phyloP scores from a whole-genome alignment of 2,888 invertebrate genomes.

The Platerodrilus igneus region DNA sequence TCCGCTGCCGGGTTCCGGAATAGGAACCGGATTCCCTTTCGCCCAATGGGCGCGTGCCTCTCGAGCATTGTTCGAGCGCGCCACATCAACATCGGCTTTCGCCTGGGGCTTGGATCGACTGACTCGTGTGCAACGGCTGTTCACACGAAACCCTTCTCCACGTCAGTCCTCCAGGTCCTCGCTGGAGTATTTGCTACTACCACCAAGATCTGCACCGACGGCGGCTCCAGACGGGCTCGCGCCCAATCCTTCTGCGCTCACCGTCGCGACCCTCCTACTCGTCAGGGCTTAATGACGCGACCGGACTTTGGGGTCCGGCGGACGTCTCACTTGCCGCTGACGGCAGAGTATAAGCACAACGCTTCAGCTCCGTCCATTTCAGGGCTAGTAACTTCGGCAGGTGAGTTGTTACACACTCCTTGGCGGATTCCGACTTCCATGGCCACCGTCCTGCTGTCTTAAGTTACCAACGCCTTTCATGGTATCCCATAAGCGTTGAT shows the following conservation, averaged over 20 bases:
- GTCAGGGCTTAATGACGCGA: slow-evolving; percentile 53
- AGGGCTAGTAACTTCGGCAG: slow-evolving; percentile 59
- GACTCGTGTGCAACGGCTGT: slow-evolving; percentile 56
- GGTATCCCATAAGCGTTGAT: slow-evolving; percentile 47
- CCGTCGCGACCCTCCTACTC: slow-evolving; percentile 56
- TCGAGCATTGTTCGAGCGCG: not conserved
- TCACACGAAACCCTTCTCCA: slow-evolving; percentile 62
- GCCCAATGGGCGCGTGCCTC: slow-evolving; percentile 47
- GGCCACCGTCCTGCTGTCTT: slow-evolving; percentile 66
- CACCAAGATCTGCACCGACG: slow-evolving; percentile 61
- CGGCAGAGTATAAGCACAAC: slow-evolving; percentile 51
- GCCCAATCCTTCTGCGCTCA: slow-evolving; percentile 60
- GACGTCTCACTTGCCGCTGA: slow-evolving; percentile 37
- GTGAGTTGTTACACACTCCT: slow-evolving; percentile 54
- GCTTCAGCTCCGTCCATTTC: slow-evolving; percentile 62
- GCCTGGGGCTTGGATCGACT: slow-evolving; percentile 56
- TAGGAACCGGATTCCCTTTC: slow-evolving; percentile 56
- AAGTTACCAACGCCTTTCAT: slow-evolving; percentile 56
- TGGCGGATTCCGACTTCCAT: slow-evolving; percentile 70
- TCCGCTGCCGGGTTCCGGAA: slow-evolving; percentile 59
- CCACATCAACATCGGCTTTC: slow-evolving; percentile 49
- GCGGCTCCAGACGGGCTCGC: slow-evolving; percentile 53
- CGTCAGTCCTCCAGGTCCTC: slow-evolving; percentile 58
- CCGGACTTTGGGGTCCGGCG: too few relatives aligned
- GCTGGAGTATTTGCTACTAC: slow-evolving; percentile 64